phyloP scores from a whole-genome alignment of 1,140 invertebrate genomes.

The Drosophila ananassae region DNA sequence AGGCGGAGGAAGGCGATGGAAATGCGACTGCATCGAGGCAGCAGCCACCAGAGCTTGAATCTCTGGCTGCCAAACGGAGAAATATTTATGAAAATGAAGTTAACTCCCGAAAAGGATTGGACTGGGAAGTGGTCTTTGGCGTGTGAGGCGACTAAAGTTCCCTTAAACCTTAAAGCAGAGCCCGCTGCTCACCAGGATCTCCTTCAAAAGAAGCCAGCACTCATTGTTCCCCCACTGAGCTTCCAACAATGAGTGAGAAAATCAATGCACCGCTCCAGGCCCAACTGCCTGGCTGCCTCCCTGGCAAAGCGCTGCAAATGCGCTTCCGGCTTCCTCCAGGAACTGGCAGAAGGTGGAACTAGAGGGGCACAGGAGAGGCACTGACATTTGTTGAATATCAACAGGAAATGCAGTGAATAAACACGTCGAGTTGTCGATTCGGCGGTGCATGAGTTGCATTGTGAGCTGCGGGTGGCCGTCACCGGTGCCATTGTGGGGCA shows the following conservation, averaged over 20 bases:
- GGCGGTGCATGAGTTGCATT: conserved; percentile 42
- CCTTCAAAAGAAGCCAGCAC: no score
- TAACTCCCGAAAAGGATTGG: conserved; percentile 8
- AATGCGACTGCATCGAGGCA: neutral
- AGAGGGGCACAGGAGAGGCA: conserved; percentile 15
- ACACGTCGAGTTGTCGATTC: conserved; percentile 63
- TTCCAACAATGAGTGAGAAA: conserved; percentile 69
- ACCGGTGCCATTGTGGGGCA: neutral
- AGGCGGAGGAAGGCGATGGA: conserved; percentile 7
- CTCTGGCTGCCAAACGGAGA: conserved; percentile 26
- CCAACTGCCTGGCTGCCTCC: conserved; percentile 1
- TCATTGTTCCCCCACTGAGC: conserved; percentile 6
- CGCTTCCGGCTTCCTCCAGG: conserved; percentile 72
- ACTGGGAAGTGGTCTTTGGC: neutral
- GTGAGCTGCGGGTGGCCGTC: conserved; percentile 37
- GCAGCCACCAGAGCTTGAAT: conserved; percentile 48
- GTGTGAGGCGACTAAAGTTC: no score
- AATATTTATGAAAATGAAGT: conserved; percentile 59
- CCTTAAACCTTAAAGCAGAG: no score
- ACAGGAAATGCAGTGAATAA: conserved; percentile 83
- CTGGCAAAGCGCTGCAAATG: conserved; percentile 62
- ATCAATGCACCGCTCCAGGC: conserved; percentile 66
- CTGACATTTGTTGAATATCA: conserved; percentile 79
- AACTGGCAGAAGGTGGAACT: conserved; percentile 7
- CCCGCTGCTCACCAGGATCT: no score